Conservation (phyloP, 2,113 vertebrate species). For the Peromyscus californicus region DNA sequence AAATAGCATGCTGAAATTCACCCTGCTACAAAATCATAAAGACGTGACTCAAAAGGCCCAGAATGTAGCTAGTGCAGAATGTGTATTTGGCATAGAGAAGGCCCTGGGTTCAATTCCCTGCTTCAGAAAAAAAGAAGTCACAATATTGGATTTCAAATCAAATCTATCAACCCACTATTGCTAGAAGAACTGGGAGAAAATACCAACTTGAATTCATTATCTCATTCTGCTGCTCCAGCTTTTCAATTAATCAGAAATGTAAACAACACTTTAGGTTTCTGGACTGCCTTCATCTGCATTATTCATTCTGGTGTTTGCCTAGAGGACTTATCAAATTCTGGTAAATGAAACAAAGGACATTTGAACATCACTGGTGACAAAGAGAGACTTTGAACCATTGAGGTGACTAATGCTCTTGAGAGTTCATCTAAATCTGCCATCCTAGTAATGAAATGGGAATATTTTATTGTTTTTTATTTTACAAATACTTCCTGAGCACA, state of each 20-base stretch:
- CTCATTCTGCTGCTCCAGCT: neutral
- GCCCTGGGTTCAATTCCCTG: neutral
- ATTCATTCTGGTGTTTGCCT: constrained; percentile 5
- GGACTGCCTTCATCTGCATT: neutral
- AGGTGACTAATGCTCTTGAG: constrained; percentile 5
- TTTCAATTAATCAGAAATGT: neutral
- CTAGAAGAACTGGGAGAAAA: neutral
- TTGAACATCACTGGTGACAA: neutral
- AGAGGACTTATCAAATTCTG: neutral
- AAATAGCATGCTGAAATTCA: neutral
- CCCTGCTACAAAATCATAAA: neutral
- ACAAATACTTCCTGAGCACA: constrained; percentile 2
- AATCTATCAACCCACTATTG: neutral
- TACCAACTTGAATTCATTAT: neutral
- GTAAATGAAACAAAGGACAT: neutral
- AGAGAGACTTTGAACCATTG: neutral
- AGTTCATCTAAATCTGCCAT: neutral
- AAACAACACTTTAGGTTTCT: constrained; percentile 34
- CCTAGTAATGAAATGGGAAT: neutral
- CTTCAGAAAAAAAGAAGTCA: neutral
- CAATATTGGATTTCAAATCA: neutral
- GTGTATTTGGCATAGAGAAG: neutral
- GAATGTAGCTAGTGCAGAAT: neutral
- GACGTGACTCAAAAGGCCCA: neutral
- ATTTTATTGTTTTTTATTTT: constrained; percentile 41